A percentile compares a stretch with the other conserved stretches of the same genome.
These are phyloP conservation scores for Zaprionus bogoriensis DNA, from an alignment of 2,888 invertebrate genomes.

Conservation along the genomic window DNA sequence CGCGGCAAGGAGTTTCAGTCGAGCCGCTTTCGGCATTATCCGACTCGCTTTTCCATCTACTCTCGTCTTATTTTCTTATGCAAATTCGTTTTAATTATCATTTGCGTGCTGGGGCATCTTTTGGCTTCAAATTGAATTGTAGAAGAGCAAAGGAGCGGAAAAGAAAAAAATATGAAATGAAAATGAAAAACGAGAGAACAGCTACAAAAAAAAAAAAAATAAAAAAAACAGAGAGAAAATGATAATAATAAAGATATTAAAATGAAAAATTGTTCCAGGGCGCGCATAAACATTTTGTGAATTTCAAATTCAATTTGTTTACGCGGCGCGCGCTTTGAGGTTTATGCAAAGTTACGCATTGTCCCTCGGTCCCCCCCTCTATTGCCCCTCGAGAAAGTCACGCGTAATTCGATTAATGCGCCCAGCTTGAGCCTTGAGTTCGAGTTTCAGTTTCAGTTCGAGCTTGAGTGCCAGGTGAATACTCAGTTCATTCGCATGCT, in stretches of 20 bases:
- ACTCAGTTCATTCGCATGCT: constrained; percentile 14
- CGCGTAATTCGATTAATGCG: constrained; percentile 57
- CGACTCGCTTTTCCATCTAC: not conserved
- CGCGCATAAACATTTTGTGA: constrained; percentile 60
- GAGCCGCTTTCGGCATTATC: constrained; percentile 1
- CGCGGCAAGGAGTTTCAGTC: too few species aligned
- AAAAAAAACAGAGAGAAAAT: constrained; percentile 2
- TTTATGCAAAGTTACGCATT: constrained; percentile 31
- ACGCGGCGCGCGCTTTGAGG: constrained; percentile 41
- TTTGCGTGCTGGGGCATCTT: constrained; percentile 47
- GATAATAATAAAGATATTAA: constrained; percentile 44
- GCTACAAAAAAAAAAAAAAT: not conserved
- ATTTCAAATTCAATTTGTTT: constrained; percentile 71
- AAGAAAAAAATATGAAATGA: too few species aligned
- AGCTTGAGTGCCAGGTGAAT: constrained; percentile 5
- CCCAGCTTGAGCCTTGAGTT: constrained; percentile 10
- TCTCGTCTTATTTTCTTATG: constrained; percentile 57
- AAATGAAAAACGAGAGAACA: not conserved
- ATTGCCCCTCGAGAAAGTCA: not conserved
- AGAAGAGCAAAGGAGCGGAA: constrained; percentile 5
- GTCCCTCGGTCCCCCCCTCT: not conserved
- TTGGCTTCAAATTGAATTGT: constrained; percentile 61
- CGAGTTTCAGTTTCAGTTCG: constrained; percentile 3
- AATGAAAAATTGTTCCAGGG: constrained; percentile 39
- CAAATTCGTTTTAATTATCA: constrained; percentile 74